phyloP scores from a whole-genome alignment of 2,888 invertebrate genomes.

The Ectemnius continuus region DNA sequence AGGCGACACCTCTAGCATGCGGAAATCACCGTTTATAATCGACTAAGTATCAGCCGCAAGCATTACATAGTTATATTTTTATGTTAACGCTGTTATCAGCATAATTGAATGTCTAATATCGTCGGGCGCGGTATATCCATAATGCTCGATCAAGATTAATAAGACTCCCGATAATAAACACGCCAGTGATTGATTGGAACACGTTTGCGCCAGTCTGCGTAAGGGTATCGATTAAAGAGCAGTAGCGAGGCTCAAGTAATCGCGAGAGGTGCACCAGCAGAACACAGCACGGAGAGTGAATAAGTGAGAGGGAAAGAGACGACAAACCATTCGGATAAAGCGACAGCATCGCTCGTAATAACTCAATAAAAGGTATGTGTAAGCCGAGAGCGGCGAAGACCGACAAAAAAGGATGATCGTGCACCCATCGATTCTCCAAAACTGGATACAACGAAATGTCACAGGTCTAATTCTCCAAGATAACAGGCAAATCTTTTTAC shows the following conservation, averaged over 20 bases:
- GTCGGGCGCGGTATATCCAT: slow-evolving; percentile 29
- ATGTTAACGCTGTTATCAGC: slow-evolving; percentile 42
- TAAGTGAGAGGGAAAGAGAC: background rate
- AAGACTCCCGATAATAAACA: slow-evolving; percentile 42
- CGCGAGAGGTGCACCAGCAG: background rate
- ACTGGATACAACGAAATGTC: slow-evolving; percentile 36
- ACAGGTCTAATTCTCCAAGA: background rate
- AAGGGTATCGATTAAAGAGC: slow-evolving; percentile 46
- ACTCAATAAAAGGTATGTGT: slow-evolving; percentile 23
- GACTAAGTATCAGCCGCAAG: slow-evolving; percentile 27
- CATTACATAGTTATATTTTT: slow-evolving; percentile 35
- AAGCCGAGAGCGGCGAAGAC: background rate
- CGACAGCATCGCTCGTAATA: slow-evolving; percentile 8
- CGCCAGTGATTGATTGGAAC: slow-evolving; percentile 41
- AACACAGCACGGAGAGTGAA: too few relatives aligned
- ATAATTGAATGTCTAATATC: slow-evolving; percentile 53
- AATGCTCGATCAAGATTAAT: slow-evolving; percentile 40
- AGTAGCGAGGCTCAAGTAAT: slow-evolving; percentile 11
- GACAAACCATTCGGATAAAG: slow-evolving; percentile 14
- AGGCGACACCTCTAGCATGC: background rate
- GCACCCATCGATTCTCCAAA: slow-evolving; percentile 15
- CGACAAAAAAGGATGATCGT: background rate
- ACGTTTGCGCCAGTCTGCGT: slow-evolving; percentile 18
- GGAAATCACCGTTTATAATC: slow-evolving; percentile 32
- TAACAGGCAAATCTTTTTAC: background rate